A percentile compares a stretch with the other conserved stretches of the same genome.
Conservation (phyloP, 1,140 invertebrate species). For the Brachystomella parvula region DNA sequence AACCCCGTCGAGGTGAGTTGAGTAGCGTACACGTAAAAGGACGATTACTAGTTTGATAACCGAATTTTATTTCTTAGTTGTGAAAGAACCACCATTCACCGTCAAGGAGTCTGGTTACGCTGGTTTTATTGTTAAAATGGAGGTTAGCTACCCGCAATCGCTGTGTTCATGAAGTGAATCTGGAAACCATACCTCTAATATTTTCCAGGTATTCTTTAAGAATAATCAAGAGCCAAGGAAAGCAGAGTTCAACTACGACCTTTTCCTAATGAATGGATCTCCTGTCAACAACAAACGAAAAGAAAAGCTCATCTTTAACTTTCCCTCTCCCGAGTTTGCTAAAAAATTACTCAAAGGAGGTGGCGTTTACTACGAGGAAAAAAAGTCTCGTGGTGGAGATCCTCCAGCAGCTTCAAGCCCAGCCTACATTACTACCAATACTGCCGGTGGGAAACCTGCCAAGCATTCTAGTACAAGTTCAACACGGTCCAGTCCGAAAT, state of each 20-base stretch:
- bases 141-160: slow-evolving; percentile 49
- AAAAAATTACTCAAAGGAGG: slow-evolving; percentile 79
- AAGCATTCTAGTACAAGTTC: slow-evolving; percentile 44
- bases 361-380: slow-evolving; percentile 49
- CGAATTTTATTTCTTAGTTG: slow-evolving; percentile 47
- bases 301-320: slow-evolving; percentile 72
- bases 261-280: slow-evolving; percentile 63
- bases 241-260: slow-evolving; percentile 76
- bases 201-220: slow-evolving; percentile 51
- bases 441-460: slow-evolving; percentile 34
- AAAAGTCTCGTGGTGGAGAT: slow-evolving; percentile 4
- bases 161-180: neutral
- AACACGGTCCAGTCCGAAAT: slow-evolving; percentile 58
- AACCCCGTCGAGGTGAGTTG: slow-evolving; percentile 68
- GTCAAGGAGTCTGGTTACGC: slow-evolving; percentile 91
- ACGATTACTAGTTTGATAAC: neutral
- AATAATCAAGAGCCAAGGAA: slow-evolving; percentile 86
- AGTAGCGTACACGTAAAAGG: neutral
- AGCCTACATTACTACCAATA: neutral
- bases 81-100: slow-evolving; percentile 84
- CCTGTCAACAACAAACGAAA: slow-evolving; percentile 55
- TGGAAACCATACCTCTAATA: neutral
- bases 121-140: slow-evolving; percentile 80
- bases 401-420: slow-evolving; percentile 15
- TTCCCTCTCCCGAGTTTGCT: slow-evolving; percentile 80